Evolutionary conservation across 92 coral and sea anemone species (phyloP).

Genomic region (Muricea muricata): DNA sequence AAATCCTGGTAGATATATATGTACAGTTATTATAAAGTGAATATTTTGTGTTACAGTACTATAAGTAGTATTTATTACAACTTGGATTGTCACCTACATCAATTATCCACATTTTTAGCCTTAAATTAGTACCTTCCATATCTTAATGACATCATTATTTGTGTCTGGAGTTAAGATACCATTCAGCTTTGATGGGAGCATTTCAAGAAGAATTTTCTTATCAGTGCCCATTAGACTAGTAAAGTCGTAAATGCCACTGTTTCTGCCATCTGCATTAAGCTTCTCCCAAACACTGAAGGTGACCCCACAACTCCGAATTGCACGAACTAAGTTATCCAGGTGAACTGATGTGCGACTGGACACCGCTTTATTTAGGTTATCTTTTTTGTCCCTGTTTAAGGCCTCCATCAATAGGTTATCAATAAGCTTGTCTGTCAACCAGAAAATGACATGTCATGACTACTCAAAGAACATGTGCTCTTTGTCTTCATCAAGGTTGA

Average conservation of each 20-base stretch:
- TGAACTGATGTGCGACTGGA: conserved; percentile 23
- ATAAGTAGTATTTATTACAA: neutral
- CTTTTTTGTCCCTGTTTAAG: conserved; percentile 54
- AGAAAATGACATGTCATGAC: neutral
- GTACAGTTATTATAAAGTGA: neutral
- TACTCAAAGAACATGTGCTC: neutral
- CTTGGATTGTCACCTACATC: neutral
- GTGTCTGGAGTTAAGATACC: neutral
- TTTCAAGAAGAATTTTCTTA: conserved; percentile 44
- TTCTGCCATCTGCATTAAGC: conserved; percentile 59
- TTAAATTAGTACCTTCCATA: conserved; percentile 61
- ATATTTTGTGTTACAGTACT: neutral
- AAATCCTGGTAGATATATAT: conserved; percentile 25
- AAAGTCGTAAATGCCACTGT: conserved; percentile 6
- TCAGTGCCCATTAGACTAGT: neutral
- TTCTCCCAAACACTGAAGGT: conserved; percentile 71
- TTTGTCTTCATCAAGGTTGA: neutral
- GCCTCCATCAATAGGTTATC: conserved; percentile 63
- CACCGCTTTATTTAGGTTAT: conserved; percentile 58
- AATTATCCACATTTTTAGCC: neutral
- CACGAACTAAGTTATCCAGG: conserved; percentile 42
- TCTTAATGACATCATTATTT: conserved; percentile 45
- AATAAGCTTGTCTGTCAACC: conserved; percentile 53
- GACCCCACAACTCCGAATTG: conserved; percentile 68
- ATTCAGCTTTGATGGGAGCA: conserved; percentile 21